phyloP scores from a whole-genome alignment of 2,888 invertebrate species.

The Oxyscelio sp. region DNA sequence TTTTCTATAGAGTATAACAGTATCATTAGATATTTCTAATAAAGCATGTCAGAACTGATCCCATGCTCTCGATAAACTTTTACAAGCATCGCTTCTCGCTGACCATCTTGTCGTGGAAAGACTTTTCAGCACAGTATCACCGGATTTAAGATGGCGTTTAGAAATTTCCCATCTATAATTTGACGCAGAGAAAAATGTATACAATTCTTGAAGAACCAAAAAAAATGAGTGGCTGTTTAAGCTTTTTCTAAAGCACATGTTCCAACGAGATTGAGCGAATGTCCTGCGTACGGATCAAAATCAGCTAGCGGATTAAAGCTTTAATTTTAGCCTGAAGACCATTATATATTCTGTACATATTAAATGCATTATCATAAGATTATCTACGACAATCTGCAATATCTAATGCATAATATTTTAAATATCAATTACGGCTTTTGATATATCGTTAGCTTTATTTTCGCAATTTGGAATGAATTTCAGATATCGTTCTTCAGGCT shows the following conservation, averaged over 20 bases:
- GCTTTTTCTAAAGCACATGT: no score
- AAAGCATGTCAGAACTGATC: slow-evolving; percentile 10
- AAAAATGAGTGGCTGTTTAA: no score
- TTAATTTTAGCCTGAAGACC: slow-evolving; percentile 77
- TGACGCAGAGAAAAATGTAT: no score
- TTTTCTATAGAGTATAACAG: slow-evolving; percentile 15
- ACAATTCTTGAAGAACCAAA: no score
- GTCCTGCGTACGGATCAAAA: slow-evolving; percentile 77
- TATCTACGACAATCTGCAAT: slow-evolving; percentile 77
- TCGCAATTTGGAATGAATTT: slow-evolving; percentile 2
- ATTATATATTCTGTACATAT: slow-evolving; percentile 71
- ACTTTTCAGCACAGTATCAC: no score
- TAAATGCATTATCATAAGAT: slow-evolving; percentile 78
- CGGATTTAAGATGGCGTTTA: neutral
- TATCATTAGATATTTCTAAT: slow-evolving; percentile 15
- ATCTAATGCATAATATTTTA: slow-evolving; percentile 63
- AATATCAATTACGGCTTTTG: slow-evolving; percentile 55
- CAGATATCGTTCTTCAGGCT: slow-evolving; percentile 1
- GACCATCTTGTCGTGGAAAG: no score
- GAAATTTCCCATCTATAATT: slow-evolving; percentile 12
- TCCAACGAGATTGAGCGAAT: slow-evolving; percentile 54
- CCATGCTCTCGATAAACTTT: slow-evolving; percentile 16
- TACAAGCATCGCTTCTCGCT: no score
- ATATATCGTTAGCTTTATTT: slow-evolving; percentile 68
- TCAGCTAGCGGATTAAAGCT: slow-evolving; percentile 63